These are phyloP conservation scores for Drosophila histrio DNA, from an alignment of 2,888 invertebrate species.

Conservation along the genomic window DNA sequence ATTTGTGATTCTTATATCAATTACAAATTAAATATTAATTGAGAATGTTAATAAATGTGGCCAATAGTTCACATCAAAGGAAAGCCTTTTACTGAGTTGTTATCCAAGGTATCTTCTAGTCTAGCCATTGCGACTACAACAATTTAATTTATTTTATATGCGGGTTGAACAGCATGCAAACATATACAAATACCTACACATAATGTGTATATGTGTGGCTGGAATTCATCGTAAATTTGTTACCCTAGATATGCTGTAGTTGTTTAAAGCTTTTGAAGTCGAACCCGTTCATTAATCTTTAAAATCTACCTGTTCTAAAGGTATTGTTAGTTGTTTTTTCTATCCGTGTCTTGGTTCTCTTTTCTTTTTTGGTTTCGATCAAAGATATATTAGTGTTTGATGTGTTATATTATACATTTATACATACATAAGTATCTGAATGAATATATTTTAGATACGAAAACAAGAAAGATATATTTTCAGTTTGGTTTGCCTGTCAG, in stretches of 20 bases:
- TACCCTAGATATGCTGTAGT: conserved; percentile 43
- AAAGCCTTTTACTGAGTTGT: background rate
- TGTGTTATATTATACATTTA: conserved; percentile 12
- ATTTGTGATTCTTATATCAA: no score
- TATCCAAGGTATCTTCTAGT: background rate
- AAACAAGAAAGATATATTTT: background rate
- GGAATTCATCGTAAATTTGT: conserved; percentile 62
- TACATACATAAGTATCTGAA: conserved; percentile 12
- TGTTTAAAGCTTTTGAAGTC: conserved; percentile 53
- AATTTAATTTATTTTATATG: background rate
- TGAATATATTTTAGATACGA: background rate
- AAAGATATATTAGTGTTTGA: conserved; percentile 30
- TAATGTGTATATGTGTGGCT: conserved; percentile 12
- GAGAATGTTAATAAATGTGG: background rate
- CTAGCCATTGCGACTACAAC: background rate
- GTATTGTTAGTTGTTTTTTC: conserved; percentile 54
- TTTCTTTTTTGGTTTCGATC: conserved; percentile 26
- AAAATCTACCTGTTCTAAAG: conserved; percentile 71
- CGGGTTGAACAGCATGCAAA: conserved; percentile 16
- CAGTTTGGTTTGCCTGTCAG: background rate
- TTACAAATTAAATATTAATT: background rate
- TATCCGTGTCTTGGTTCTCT: conserved; percentile 15
- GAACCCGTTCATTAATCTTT: conserved; percentile 74
- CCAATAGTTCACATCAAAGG: background rate
- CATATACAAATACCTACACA: background rate